Conservation (phyloP, 2,113 vertebrate genomes). For the Xyrauchen texanus region DNA sequence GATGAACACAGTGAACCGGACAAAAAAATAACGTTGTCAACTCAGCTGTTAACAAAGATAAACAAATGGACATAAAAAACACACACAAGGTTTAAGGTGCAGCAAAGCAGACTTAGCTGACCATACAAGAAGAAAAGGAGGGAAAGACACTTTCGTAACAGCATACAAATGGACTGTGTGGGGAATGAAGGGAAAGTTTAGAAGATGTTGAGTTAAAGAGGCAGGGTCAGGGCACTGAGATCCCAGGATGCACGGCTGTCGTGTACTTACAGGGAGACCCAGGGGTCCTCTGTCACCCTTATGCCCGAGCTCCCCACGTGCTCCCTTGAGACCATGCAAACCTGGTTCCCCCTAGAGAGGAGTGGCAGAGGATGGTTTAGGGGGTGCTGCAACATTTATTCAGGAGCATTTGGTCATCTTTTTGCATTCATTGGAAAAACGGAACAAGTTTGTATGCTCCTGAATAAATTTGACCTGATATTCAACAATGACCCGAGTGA, state of each 20-base stretch:
- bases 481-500: neutral
- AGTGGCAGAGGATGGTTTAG: conserved; percentile 62
- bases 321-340: conserved; percentile 94
- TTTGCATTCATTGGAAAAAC: neutral
- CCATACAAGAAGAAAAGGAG: too few relatives aligned
- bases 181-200: conserved; percentile 39
- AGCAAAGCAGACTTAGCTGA: neutral
- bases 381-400: conserved; percentile 3
- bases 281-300: conserved; percentile 98
- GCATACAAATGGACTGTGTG: conserved; percentile 36
- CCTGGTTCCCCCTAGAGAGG: conserved; percentile 92
- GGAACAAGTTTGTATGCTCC: neutral
- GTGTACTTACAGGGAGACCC: conserved; percentile 97
- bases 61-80: conserved; percentile 8
- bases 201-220: conserved; percentile 18
- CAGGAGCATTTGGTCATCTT: neutral
- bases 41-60: conserved; percentile 37
- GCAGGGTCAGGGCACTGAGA: conserved; percentile 41
- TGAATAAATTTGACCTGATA: neutral
- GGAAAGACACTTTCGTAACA: neutral
- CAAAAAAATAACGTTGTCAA: conserved; percentile 36
- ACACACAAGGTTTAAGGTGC: conserved; percentile 7
- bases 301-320: conserved; percentile 93
- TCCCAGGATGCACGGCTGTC: conserved; percentile 68
- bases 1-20: conserved; percentile 67